Evolutionary conservation across 2,113 vertebrate species (phyloP).

Genomic region (Neoarius graeffei): DNA sequence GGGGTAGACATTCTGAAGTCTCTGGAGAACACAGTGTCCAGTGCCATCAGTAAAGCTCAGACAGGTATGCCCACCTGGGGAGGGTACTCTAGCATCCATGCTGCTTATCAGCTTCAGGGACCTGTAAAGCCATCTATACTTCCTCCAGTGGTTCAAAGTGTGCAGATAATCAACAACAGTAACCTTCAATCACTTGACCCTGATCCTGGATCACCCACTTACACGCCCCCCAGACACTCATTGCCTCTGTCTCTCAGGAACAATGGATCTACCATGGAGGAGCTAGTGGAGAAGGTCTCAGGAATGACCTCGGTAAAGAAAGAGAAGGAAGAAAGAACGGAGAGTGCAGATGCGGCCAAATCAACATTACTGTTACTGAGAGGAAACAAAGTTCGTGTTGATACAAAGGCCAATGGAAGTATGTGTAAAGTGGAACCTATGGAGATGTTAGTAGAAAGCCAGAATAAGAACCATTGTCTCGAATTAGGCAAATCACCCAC

Average conservation of each 20-base stretch:
- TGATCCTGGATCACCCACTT: conserved; percentile 84
- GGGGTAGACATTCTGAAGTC: conserved; percentile 95
- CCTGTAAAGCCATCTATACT: conserved; percentile 72
- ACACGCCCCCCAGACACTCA: conserved; percentile 83
- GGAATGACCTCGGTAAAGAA: conserved; percentile 84
- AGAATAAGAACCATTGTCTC: conserved; percentile 73
- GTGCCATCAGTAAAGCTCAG: conserved; percentile 97
- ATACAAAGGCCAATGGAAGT: conserved; percentile 73
- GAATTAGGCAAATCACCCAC: conserved; percentile 69
- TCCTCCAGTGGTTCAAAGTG: conserved; percentile 77
- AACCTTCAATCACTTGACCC: conserved; percentile 74
- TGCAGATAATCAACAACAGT: conserved; percentile 83
- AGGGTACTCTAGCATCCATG: conserved; percentile 97
- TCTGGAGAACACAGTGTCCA: conserved; percentile 95
- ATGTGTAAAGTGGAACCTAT: conserved; percentile 85
- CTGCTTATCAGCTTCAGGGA: conserved; percentile 94
- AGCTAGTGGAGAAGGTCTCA: conserved; percentile 93
- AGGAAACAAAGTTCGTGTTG: conserved; percentile 77
- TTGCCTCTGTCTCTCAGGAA: conserved; percentile 87
- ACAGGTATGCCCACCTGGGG: conserved; percentile 96
- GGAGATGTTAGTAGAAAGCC: conserved; percentile 75
- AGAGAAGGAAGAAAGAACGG: conserved; percentile 75
- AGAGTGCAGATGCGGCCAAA: conserved; percentile 82
- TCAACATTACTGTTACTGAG: conserved; percentile 76
- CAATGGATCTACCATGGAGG: conserved; percentile 96